phyloP scores from a whole-genome alignment of 2,113 vertebrate genomes.

The Cebidichthys violaceus region DNA sequence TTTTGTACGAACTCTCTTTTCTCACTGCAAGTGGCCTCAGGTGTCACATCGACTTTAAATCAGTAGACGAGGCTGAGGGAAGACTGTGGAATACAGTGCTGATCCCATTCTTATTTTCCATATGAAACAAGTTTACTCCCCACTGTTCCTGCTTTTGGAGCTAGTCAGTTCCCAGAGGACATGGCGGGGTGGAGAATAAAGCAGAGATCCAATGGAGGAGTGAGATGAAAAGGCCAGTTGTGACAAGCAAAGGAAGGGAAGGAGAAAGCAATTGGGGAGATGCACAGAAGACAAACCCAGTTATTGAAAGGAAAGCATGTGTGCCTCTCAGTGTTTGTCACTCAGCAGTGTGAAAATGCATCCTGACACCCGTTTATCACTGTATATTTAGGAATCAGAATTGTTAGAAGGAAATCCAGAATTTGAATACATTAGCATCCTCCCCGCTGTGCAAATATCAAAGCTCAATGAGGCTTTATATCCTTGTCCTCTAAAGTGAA shows the following conservation, averaged over 20 bases:
- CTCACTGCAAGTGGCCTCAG: constrained; percentile 42
- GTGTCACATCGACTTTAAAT: constrained; percentile 49
- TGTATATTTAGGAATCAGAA: constrained; percentile 54
- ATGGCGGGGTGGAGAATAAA: constrained; percentile 34
- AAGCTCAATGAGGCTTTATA: constrained; percentile 44
- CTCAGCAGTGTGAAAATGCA: constrained; percentile 35
- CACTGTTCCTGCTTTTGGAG: constrained; percentile 20
- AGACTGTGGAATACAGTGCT: constrained; percentile 12
- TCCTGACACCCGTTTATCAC: constrained; percentile 58
- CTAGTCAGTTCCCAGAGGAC: constrained; percentile 44
- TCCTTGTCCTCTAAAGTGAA: constrained; percentile 43
- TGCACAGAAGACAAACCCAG: constrained; percentile 32
- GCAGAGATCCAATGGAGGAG: constrained; percentile 51
- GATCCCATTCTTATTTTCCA: constrained; percentile 41
- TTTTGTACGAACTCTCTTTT: constrained; percentile 7
- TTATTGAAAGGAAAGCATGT: constrained; percentile 39
- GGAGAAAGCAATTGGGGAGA: constrained; percentile 37
- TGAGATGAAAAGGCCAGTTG: constrained; percentile 68
- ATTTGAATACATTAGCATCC: constrained; percentile 63
- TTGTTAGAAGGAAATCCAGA: constrained; percentile 42
- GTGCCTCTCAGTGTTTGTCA: constrained; percentile 64
- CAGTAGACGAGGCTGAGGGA: constrained; percentile 16
- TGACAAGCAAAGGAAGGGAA: constrained; percentile 58
- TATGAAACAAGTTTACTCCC: constrained; percentile 52
- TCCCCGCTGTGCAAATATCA: constrained; percentile 50